Evolutionary conservation across 2,888 invertebrate species (phyloP), one percentile per base, ranked within the genome.

Genomic region (Archaeoteleia sp.): DNA sequence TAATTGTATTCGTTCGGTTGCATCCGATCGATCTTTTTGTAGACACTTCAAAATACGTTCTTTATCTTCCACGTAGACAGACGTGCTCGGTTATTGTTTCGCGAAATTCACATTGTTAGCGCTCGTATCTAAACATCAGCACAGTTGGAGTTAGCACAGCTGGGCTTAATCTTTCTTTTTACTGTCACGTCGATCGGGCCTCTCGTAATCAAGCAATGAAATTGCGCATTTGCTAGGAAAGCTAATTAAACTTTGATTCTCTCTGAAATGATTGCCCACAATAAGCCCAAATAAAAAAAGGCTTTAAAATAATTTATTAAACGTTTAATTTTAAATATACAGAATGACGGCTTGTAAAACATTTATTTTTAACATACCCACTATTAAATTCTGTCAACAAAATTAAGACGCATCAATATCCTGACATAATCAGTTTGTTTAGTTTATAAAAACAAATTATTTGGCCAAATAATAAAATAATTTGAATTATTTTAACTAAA

Each of bases 1-100:
- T 57, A 57, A 57, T 46, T 57, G 35, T 45, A 32, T 57, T 57
- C 39, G 25, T 14, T 23, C 32, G 32, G 9, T 13, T 57, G 57
- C 55, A 40, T 46, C 39, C 46, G 39, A 46, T 39, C 46, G 32
- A 39, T 46, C 39, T 12, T 35, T 12, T 23, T 1, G 10, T 7
- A 7, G 40, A 29, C 49, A 42, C 17, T 39, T 40, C 8, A 42
- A 14, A 45, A 27, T 40, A 17, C 30, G 9, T 29, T 14, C 15
- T 7, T 37, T 17, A 14, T 34, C 32, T 32, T 40, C 20, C 34
- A 20, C 37, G 27, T 23, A 10, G 10, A 13, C 43, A 25, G 10
- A 13, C 37, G 29, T 45, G 29, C 34, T 35, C 25, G 55, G 12
- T 34, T 42, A 45, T 55, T 55, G 45, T 45, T 55, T 45, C 37